phyloP scores from a whole-genome alignment of 2,797 vertebrate genomes.

The Hephaestus fuliginosus region DNA sequence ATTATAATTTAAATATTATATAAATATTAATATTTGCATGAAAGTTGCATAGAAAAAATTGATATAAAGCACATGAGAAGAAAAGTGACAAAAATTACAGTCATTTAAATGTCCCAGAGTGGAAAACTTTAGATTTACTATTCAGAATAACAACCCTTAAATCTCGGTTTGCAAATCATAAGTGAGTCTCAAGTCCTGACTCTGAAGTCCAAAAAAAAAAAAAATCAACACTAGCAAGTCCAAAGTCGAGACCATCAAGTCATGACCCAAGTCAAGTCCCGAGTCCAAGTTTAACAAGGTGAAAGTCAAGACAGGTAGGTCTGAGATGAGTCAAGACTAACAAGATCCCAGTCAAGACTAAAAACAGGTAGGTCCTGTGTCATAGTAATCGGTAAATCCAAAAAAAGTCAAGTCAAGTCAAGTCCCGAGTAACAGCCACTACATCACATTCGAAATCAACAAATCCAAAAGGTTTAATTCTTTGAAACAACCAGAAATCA shows the following conservation, averaged over 20 bases:
- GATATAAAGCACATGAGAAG: background rate
- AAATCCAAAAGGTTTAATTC: background rate
- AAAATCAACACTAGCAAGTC: background rate
- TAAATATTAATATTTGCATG: background rate
- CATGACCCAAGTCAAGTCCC: background rate
- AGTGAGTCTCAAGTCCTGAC: background rate
- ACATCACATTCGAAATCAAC: background rate
- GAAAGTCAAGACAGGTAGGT: background rate
- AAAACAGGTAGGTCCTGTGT: background rate
- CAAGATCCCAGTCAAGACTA: background rate
- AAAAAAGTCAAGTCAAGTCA: background rate
- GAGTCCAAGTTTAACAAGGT: background rate
- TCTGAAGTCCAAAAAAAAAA: background rate
- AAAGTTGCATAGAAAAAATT: background rate
- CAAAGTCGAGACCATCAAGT: background rate
- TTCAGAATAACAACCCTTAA: background rate
- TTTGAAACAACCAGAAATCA: background rate
- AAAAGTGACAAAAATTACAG: conserved; percentile 6
- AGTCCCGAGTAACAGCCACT: no score
- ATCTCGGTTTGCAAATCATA: no score
- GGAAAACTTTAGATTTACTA: background rate
- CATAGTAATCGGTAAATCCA: no score
- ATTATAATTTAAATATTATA: no score
- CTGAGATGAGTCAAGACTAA: background rate
- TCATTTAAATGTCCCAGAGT: background rate